Percentiles rank a stretch among this genome's conserved stretches.
These are phyloP conservation scores for Loriculus beryllinus DNA, from an alignment of 2,797 vertebrate species.

Conservation along the genomic window DNA sequence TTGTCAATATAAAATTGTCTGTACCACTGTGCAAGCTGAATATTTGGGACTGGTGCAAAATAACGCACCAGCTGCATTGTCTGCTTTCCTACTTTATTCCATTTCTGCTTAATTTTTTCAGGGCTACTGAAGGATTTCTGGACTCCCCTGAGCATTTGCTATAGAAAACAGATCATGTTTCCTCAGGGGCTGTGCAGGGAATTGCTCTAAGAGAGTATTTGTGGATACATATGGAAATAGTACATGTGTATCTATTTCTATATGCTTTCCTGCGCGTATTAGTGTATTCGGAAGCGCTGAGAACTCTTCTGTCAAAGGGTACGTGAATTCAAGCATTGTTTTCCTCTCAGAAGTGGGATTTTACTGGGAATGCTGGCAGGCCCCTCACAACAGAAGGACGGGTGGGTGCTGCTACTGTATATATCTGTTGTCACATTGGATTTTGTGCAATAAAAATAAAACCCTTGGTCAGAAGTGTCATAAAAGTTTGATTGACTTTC, in stretches of 20 bases:
- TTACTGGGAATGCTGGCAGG: constrained; percentile 67
- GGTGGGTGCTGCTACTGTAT: constrained; percentile 69
- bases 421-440: constrained; percentile 68
- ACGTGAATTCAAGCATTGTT: constrained; percentile 58
- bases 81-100: constrained; percentile 39
- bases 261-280: background rate
- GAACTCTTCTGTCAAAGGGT: constrained; percentile 55
- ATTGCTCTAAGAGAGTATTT: background rate
- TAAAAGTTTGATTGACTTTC: constrained; percentile 73
- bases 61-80: constrained; percentile 64
- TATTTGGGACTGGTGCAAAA: constrained; percentile 60
- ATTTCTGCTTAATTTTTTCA: constrained; percentile 45
- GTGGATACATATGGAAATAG: background rate
- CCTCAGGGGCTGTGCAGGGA: background rate
- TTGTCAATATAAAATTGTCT: constrained; percentile 64
- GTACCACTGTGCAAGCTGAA: constrained; percentile 42
- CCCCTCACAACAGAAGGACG: constrained; percentile 55
- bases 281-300: background rate
- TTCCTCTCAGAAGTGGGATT: constrained; percentile 61
- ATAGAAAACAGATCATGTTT: constrained; percentile 23
- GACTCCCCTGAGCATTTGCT: background rate
- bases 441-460: constrained; percentile 76
- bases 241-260: constrained; percentile 4
- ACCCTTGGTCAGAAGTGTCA: constrained; percentile 76
- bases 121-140: constrained; percentile 49